Evolutionary conservation across 1,140 invertebrate species (phyloP).

Genomic region (Argopecten irradians): DNA sequence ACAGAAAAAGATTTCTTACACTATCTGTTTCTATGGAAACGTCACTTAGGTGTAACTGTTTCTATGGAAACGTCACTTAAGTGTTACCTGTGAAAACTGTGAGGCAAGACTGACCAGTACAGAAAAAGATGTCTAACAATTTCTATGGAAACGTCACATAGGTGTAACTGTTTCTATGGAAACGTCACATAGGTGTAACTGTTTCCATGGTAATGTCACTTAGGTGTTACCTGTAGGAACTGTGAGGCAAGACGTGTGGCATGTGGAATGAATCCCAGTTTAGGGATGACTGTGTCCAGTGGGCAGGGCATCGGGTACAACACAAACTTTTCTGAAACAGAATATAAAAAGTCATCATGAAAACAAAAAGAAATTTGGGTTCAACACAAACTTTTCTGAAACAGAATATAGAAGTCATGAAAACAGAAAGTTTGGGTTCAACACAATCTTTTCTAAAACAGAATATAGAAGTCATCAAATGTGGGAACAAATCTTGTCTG

Average conservation of each 20-base stretch:
- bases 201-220: conserved; percentile 13
- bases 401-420: not conserved
- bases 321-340: conserved; percentile 84
- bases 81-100: conserved; percentile 84
- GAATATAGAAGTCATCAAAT: not conserved
- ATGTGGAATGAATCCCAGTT: conserved; percentile 90
- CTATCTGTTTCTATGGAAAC: too few relatives aligned
- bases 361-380: not conserved
- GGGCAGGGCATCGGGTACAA: conserved; percentile 85
- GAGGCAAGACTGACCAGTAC: conserved; percentile 90
- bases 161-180: too few relatives aligned
- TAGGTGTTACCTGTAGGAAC: conserved; percentile 83
- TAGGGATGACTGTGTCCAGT: conserved; percentile 90
- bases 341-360: conserved; percentile 31
- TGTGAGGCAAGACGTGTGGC: conserved; percentile 91
- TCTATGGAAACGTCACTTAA: conserved; percentile 29
- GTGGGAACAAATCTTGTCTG: not conserved
- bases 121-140: too few relatives aligned
- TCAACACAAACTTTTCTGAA: not conserved
- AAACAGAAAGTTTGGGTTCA: not conserved
- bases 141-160: too few relatives aligned
- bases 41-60: too few relatives aligned
- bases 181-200: too few relatives aligned
- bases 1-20: too few relatives aligned
- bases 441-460: not conserved